Conservation (phyloP, 2,797 vertebrate genomes). For the Lutjanus campechanus region DNA sequence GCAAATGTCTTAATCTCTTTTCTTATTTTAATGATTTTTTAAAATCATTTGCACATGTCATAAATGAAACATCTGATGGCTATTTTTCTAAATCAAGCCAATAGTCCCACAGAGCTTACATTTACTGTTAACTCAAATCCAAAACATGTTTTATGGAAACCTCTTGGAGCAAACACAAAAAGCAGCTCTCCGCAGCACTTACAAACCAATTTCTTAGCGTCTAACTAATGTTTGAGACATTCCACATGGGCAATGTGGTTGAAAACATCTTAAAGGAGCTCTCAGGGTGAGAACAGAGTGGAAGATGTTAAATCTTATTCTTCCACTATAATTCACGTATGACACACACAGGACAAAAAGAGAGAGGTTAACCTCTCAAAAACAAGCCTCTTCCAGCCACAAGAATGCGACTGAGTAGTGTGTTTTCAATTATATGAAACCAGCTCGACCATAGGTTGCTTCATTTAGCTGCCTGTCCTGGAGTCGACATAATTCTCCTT, state of each 20-base stretch:
- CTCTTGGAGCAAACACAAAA: slow-evolving; percentile 45
- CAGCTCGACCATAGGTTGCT: slow-evolving; percentile 64
- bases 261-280: slow-evolving; percentile 47
- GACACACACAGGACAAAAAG: slow-evolving; percentile 64
- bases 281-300: slow-evolving; percentile 61
- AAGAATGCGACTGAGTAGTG: slow-evolving; percentile 66
- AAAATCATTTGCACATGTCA: slow-evolving; percentile 15
- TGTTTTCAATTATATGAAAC: slow-evolving; percentile 80
- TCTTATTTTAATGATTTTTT: not conserved
- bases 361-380: slow-evolving; percentile 64
- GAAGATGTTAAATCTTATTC: slow-evolving; percentile 58
- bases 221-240: slow-evolving; percentile 56
- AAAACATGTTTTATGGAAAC: slow-evolving; percentile 60
- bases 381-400: slow-evolving; percentile 68
- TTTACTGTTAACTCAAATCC: slow-evolving; percentile 47
- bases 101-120: slow-evolving; percentile 19
- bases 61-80: slow-evolving; percentile 38
- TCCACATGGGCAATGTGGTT: slow-evolving; percentile 57
- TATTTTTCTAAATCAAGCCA: slow-evolving; percentile 44
- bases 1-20: not conserved
- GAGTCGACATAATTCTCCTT: slow-evolving; percentile 51
- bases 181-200: slow-evolving; percentile 29
- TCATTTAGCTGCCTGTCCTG: slow-evolving; percentile 69
- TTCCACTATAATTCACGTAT: slow-evolving; percentile 54
- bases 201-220: slow-evolving; percentile 48